A percentile compares a stretch with the other conserved stretches of the same genome.
Conservation (phyloP, 1,140 invertebrate genomes). For the Nephila pilipes region DNA sequence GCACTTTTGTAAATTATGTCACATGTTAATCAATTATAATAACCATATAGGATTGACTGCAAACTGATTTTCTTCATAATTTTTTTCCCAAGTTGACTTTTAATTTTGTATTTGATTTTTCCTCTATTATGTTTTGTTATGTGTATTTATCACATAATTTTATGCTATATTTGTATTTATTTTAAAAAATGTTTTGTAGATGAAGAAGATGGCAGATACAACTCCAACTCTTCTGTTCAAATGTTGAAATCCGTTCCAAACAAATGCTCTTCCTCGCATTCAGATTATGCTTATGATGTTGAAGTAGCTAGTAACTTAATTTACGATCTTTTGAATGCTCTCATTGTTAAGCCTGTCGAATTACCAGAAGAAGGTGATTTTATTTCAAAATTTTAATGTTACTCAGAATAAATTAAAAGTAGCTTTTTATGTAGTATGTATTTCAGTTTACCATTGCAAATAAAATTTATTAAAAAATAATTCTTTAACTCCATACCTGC, state of each 20-base stretch:
- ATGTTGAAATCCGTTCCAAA: conserved; percentile 81
- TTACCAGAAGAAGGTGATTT: conserved; percentile 79
- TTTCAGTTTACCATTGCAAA: too few relatives aligned
- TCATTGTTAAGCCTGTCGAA: conserved; percentile 83
- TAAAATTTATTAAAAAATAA: too few relatives aligned
- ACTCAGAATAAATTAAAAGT: not conserved
- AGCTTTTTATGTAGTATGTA: not conserved
- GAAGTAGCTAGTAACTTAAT: conserved; percentile 84
- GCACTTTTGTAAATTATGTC: too few relatives aligned
- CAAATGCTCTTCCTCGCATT: conserved; percentile 79
- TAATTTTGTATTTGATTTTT: too few relatives aligned
- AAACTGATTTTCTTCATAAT: too few relatives aligned
- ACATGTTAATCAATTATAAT: too few relatives aligned
- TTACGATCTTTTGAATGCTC: conserved; percentile 86
- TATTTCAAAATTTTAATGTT: not conserved
- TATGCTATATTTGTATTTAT: not conserved
- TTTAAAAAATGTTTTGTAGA: conserved; percentile 77
- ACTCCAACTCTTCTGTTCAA: conserved; percentile 81
- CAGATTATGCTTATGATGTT: conserved; percentile 66
- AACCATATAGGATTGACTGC: too few relatives aligned
- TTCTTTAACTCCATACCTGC: too few relatives aligned
- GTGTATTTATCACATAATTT: too few relatives aligned
- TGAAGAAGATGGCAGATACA: conserved; percentile 81
- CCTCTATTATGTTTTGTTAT: too few relatives aligned
- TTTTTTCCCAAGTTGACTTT: too few relatives aligned